Conservation (phyloP, 2,797 vertebrate species). For the Hydrocynus forskahlii region DNA sequence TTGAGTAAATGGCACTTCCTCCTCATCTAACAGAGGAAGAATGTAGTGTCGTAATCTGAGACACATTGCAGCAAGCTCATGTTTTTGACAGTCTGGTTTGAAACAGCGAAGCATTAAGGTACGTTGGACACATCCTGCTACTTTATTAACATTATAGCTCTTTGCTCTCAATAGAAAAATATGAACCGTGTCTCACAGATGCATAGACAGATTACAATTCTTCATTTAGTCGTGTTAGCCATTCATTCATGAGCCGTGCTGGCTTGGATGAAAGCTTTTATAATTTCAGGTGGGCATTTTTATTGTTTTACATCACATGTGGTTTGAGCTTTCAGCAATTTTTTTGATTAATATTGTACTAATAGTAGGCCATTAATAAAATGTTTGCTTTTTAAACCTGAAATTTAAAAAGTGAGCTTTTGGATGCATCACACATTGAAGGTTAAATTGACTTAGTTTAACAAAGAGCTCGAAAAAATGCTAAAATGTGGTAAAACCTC, state of each 20-base stretch:
- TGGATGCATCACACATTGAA: not conserved
- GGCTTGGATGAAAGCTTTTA: not conserved
- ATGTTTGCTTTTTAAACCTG: not conserved
- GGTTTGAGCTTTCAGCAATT: not conserved
- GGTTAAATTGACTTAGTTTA: not conserved
- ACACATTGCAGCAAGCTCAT: not conserved
- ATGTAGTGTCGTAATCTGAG: not conserved
- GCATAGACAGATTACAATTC: not conserved
- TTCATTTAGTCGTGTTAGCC: not conserved
- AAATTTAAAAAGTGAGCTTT: not conserved
- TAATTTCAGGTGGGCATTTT: not conserved
- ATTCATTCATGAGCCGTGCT: too few species aligned
- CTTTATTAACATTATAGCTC: not conserved
- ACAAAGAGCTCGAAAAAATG: not conserved
- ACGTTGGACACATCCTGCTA: not conserved
- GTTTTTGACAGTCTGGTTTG: not conserved
- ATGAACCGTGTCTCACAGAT: not conserved
- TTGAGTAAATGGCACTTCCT: not conserved
- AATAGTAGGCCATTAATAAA: not conserved
- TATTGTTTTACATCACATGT: not conserved
- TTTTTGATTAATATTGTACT: not conserved
- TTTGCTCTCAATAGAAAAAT: not conserved
- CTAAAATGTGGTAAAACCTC: not conserved
- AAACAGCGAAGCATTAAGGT: not conserved
- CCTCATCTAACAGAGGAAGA: conserved; percentile 5